Base-by-base conservation (phyloP, 2,888 invertebrate species). In the Cryptosula pallasiana region DNA sequence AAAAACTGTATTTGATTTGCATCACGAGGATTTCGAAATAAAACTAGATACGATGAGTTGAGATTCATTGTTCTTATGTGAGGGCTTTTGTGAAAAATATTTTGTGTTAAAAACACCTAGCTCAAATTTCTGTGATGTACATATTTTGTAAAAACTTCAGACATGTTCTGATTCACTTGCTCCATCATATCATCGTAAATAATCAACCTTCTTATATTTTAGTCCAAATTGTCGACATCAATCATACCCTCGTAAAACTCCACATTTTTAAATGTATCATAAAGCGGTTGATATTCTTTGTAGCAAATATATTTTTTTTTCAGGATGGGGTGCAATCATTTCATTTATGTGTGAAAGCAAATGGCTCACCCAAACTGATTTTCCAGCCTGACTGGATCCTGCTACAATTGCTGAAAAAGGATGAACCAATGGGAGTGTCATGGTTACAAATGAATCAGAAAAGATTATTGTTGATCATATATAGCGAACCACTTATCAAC, bases 111-210 rank as follows among this genome's bases (percentile, higher is more conserved):
- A 63, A 63, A 63, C 5, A 63, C 32, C 2, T 29, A 27, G 27
- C 63, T 63, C 9, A 63, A 2, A 32, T 63, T 63, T 63, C 63
- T 63, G 32, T 63, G 63, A 32, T 63, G 63, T 3, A 27, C 63
- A 32, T 63, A 27, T 32, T 63, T 63, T 27, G 63, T 63, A 63
- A 63, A 63, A 13, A 63, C 32, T 63, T 63, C 63, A 63, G 63
- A 20, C 27, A 63, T 63, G 13, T 63, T 63, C 34, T 63, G 25
- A n/a, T 27, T 63, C 2, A 63, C 63, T 63, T 63, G 63, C n/a
- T 63, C 63, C 63, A 63, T 63, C 63, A 63, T 63, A 32, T 63
- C 63, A 63, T 63, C 63, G 27, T 25, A 63, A 29, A 63, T 63
- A 32, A 63, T 63, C 16, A 63, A n/a, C 32, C 32, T 63, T 32